phyloP scores from a whole-genome alignment of 1,140 invertebrate species.

The Bombus confusus region DNA sequence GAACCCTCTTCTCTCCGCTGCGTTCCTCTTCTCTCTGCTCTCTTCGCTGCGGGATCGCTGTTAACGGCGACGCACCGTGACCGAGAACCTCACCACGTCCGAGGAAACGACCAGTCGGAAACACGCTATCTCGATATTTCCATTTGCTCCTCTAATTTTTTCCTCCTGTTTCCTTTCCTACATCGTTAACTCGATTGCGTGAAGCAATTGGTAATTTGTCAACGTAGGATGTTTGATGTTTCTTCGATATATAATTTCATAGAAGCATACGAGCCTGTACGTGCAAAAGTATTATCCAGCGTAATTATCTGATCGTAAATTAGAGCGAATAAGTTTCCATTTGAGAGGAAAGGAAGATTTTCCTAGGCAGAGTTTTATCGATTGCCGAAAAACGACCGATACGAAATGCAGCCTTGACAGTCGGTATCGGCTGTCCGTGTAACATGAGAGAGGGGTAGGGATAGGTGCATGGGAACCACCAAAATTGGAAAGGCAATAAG shows the following conservation, averaged over 20 bases:
- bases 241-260: not conserved
- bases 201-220: not conserved
- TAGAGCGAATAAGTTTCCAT: not conserved
- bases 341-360: not conserved
- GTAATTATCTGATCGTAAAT: not conserved
- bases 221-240: not conserved
- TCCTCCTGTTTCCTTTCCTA: not conserved
- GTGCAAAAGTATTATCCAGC: not conserved
- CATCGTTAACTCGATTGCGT: not conserved
- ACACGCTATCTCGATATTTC: not conserved
- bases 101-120: not conserved
- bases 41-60: constrained; percentile 34
- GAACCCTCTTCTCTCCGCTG: constrained; percentile 38
- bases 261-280: not conserved
- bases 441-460: not conserved
- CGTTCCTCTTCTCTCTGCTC: constrained; percentile 40
- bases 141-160: not conserved
- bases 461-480: constrained; percentile 70
- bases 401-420: constrained; percentile 59
- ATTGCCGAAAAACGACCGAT: constrained; percentile 51
- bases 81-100: constrained; percentile 21
- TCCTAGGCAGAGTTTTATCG: constrained; percentile 54
- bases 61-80: constrained; percentile 33
- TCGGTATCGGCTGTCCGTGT: constrained; percentile 54
- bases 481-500: constrained; percentile 81